phyloP scores from a whole-genome alignment of 2,113 vertebrate species.

The Notothenia coriiceps region DNA sequence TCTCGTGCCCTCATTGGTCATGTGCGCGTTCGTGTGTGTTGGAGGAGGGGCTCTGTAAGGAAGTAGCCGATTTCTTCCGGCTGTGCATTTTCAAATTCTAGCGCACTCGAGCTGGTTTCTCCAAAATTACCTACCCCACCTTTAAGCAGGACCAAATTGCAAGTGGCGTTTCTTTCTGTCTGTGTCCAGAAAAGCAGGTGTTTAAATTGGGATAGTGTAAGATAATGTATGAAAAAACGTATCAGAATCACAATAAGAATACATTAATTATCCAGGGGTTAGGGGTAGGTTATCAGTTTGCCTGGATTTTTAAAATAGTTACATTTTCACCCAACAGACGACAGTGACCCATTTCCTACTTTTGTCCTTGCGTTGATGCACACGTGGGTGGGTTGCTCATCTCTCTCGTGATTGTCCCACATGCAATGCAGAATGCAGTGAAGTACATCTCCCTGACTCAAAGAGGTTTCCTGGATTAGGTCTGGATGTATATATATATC shows the following conservation, averaged over 20 bases:
- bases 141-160: neutral
- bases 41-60: too few relatives aligned
- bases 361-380: constrained; percentile 50
- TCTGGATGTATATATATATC: constrained; percentile 6
- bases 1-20: too few relatives aligned
- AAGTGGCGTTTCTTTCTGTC: neutral
- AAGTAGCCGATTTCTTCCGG: too few relatives aligned
- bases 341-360: constrained; percentile 61
- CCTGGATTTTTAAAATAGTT: constrained; percentile 1
- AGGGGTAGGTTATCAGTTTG: neutral
- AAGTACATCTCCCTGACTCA: constrained; percentile 45
- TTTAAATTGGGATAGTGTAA: too few relatives aligned
- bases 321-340: constrained; percentile 37
- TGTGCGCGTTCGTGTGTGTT: too few relatives aligned
- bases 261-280: neutral
- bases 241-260: too few relatives aligned
- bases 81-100: too few relatives aligned
- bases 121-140: too few relatives aligned
- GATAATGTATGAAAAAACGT: too few relatives aligned
- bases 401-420: constrained; percentile 48
- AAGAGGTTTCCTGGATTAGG: constrained; percentile 41
- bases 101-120: too few relatives aligned
- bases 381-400: constrained; percentile 29
- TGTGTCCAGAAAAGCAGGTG: neutral
- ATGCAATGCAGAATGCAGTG: constrained; percentile 43